These are phyloP conservation scores for Gymnobelideus leadbeateri DNA, from an alignment of 2,113 vertebrate species.

Conservation along the genomic window DNA sequence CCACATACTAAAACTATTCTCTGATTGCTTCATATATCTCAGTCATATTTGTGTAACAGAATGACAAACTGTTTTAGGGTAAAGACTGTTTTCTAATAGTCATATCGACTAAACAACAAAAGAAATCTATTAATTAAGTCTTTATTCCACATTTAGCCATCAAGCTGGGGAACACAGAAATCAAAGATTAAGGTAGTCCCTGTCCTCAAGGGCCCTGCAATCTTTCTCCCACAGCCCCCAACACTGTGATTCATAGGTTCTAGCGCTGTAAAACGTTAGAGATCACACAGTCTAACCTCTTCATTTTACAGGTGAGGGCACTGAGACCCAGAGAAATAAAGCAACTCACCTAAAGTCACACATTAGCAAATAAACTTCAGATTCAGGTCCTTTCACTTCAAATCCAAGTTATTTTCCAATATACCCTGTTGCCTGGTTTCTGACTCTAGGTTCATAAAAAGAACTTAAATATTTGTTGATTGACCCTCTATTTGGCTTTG, in stretches of 20 bases:
- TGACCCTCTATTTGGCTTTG: background rate
- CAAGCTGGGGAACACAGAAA: background rate
- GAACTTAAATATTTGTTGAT: background rate
- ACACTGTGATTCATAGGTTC: background rate
- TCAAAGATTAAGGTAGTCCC: background rate
- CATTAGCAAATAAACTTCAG: slow-evolving; percentile 29
- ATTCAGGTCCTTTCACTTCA: slow-evolving; percentile 39
- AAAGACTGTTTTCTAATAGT: slow-evolving; percentile 24
- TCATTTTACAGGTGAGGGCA: slow-evolving; percentile 21
- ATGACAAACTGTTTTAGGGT: slow-evolving; percentile 10
- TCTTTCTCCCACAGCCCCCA: background rate
- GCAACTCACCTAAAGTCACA: slow-evolving; percentile 23
- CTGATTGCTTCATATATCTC: slow-evolving; percentile 2
- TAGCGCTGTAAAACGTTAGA: background rate
- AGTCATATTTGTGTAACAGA: background rate
- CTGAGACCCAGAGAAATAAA: slow-evolving; percentile 42
- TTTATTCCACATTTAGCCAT: background rate
- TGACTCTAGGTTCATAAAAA: background rate
- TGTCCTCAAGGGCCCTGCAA: background rate
- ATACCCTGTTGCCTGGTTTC: background rate
- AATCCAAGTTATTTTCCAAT: background rate
- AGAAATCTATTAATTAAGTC: background rate
- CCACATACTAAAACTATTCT: slow-evolving; percentile 23
- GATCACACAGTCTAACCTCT: slow-evolving; percentile 4
- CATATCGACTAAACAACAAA: background rate